These are phyloP conservation scores for Apodemus sylvaticus DNA, from an alignment of 2,113 vertebrate species.

Conservation along the genomic window DNA sequence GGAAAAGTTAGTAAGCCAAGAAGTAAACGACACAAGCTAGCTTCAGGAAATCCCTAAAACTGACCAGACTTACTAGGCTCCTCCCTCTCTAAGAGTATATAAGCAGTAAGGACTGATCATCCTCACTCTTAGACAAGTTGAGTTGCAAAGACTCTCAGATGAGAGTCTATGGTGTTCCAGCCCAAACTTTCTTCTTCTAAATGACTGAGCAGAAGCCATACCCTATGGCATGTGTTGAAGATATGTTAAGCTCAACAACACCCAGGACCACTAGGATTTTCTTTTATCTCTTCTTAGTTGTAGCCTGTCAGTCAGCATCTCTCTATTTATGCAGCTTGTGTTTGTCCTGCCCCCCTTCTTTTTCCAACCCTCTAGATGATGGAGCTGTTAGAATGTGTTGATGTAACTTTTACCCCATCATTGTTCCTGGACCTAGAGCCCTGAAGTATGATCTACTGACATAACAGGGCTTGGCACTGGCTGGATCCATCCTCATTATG, in stretches of 20 bases:
- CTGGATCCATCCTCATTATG: background rate
- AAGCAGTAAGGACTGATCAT: background rate
- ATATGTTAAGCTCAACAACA: background rate
- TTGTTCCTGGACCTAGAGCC: background rate
- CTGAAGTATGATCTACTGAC: background rate
- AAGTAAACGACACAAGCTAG: background rate
- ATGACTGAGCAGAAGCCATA: background rate
- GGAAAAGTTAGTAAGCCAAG: background rate
- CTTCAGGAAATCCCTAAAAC: background rate
- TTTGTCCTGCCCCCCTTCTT: background rate
- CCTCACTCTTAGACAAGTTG: background rate
- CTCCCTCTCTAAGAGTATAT: background rate
- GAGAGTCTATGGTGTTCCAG: too few relatives aligned
- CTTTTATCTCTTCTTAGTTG: slow-evolving; percentile 4
- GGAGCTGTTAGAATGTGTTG: background rate
- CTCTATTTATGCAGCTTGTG: slow-evolving; percentile 22
- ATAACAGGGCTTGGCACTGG: background rate
- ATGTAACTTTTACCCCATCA: background rate
- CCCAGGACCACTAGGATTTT: background rate
- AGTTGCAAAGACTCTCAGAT: too few relatives aligned
- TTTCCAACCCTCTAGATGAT: background rate
- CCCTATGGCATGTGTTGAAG: background rate
- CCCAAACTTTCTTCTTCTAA: background rate
- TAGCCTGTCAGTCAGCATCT: background rate
- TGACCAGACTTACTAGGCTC: background rate